Base-by-base conservation (phyloP, 2,888 invertebrate species). In the Macropis europaea region DNA sequence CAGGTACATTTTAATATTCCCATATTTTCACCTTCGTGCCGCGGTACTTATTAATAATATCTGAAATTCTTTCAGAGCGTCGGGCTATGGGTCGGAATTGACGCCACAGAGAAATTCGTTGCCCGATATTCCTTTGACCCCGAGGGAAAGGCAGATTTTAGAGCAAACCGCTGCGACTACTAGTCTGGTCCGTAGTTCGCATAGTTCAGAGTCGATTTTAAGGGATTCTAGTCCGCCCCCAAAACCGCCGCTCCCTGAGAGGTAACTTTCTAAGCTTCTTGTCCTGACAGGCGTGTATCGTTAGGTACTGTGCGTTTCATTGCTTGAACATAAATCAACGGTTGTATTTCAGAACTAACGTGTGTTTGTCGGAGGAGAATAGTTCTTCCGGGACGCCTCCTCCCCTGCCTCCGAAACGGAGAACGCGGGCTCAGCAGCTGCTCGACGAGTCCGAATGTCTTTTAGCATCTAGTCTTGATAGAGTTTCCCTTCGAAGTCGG, bases 181-280 rank as follows among this genome's bases (percentile, higher is more conserved):
- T 76, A 91, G 90, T 85, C 92, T 93, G 67, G 94, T 95, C 73
- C 93, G 95, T 77, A 94, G 93, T 56, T 95, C 96, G 54, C 95
- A 96, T 88, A 96, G 96, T 83, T 94, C 95, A 3, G 96, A 96
- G 90, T 95, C 95, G 36, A 94, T 96, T 82, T 90, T 96, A 85
- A 91, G 92, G 86, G 93, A 94, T 87, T 91, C 94, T 76, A 93
- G 93, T 90, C 95, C 95, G 38, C 94, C 94, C 66, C 97, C 97
- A 9, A 97, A 97, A 91, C 97, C 97, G 50, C 97, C 97, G 56
- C 92, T 97, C 82, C 97, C 97, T 62, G 94, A 93, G 83, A 93
- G 95, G 94, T 95, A 89, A 89, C 84, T 72, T 28, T 57, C 57
- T 57, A 61, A 66, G 61, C 56, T 61, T 61, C 57, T 43, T 43